Conservation (phyloP, 2,888 invertebrate genomes). For the Acanthosepion lycidas region DNA sequence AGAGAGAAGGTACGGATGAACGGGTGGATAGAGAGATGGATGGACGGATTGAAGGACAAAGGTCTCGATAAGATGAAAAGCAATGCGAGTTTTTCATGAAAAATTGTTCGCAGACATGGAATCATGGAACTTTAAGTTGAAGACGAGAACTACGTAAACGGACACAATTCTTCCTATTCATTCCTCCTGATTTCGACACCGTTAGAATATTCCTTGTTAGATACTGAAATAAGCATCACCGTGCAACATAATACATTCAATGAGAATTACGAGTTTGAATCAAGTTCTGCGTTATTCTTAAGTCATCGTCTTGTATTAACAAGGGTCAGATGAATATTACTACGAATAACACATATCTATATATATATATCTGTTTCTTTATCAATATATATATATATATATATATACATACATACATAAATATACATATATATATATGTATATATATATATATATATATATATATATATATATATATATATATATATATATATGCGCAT, state of each 20-base stretch:
- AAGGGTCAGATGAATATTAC: not conserved
- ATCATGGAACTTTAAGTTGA: not conserved
- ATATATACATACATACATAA: too few relatives aligned
- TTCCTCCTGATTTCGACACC: not conserved
- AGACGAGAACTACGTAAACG: not conserved
- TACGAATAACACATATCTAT: not conserved
- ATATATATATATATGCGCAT: too few relatives aligned
- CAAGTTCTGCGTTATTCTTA: not conserved
- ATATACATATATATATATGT: too few relatives aligned
- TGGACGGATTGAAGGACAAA: not conserved
- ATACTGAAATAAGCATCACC: not conserved
- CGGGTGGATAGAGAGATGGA: not conserved
- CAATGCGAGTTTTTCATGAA: not conserved
- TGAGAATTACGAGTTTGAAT: not conserved
- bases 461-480: too few relatives aligned
- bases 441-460: too few relatives aligned
- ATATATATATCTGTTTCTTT: not conserved
- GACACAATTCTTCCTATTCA: not conserved
- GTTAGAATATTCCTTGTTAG: not conserved
- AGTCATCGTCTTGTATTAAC: not conserved
- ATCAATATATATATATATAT: too few relatives aligned
- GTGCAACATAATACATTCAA: not conserved
- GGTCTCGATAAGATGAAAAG: not conserved
- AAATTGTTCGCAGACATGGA: constrained; percentile 33
- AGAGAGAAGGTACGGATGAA: not conserved